A percentile compares a stretch with the other conserved stretches of the same genome.
These are phyloP conservation scores for Dermolepida albohirtum DNA, from an alignment of 2,888 invertebrate genomes.

Conservation along the genomic window DNA sequence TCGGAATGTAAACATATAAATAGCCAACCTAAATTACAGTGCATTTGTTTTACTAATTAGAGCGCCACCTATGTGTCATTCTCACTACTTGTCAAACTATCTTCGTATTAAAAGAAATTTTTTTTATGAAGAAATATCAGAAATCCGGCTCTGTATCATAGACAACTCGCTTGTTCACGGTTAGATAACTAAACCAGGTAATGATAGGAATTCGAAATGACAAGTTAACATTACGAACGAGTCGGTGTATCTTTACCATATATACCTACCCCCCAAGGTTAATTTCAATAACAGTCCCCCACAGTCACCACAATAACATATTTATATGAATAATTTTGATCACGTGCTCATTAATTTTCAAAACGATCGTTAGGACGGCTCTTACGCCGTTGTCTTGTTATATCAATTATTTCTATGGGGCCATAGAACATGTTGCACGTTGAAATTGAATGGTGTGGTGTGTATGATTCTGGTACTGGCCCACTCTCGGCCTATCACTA, in stretches of 20 bases:
- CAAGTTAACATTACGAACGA: slow-evolving; percentile 57
- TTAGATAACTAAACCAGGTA: slow-evolving; percentile 44
- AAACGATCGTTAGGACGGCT: slow-evolving; percentile 24
- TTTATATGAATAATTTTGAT: slow-evolving; percentile 23
- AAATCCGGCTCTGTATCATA: slow-evolving; percentile 1
- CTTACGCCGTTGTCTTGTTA: background rate
- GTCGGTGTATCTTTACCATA: slow-evolving; percentile 47
- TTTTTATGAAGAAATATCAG: background rate
- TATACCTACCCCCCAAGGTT: slow-evolving; percentile 49
- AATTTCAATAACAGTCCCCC: slow-evolving; percentile 49
- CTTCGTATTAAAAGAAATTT: too few species aligned
- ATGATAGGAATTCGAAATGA: slow-evolving; percentile 58
- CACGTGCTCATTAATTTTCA: slow-evolving; percentile 49
- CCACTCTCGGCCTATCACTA: background rate
- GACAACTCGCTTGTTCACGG: background rate
- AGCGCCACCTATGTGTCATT: too few species aligned
- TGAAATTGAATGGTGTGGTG: background rate
- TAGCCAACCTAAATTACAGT: too few species aligned
- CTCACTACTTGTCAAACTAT: too few species aligned
- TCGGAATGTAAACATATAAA: too few species aligned
- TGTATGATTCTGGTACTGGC: too few species aligned
- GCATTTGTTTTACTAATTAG: too few species aligned
- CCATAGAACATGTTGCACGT: background rate
- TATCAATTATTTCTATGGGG: slow-evolving; percentile 25
- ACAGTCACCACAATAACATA: slow-evolving; percentile 42